phyloP scores from a whole-genome alignment of 2,113 vertebrate genomes.

The Arenaria interpres region DNA sequence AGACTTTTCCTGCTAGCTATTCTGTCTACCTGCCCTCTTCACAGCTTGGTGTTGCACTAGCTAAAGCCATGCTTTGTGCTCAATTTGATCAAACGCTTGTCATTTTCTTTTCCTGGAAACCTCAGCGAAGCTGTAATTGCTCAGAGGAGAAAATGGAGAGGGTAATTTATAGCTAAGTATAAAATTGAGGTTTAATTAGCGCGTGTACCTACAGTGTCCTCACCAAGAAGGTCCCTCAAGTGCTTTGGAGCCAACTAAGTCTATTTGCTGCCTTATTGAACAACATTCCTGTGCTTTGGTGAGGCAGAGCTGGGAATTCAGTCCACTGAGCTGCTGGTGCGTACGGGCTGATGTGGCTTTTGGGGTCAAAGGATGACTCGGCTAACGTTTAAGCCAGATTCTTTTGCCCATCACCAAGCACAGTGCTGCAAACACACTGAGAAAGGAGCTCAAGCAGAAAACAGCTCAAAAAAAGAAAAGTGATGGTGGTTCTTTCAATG shows the following conservation, averaged over 20 bases:
- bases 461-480: neutral
- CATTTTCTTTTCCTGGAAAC: neutral
- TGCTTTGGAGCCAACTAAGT: neutral
- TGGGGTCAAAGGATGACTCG: neutral
- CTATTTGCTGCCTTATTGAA: neutral
- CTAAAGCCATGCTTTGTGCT: neutral
- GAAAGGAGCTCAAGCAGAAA: neutral
- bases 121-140: neutral
- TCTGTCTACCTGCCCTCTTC: neutral
- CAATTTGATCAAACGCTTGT: neutral
- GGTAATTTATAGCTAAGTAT: neutral
- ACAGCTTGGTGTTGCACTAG: neutral
- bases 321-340: neutral
- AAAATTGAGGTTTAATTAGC: neutral
- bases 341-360: neutral
- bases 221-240: neutral
- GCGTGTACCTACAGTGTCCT: neutral
- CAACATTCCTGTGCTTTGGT: neutral
- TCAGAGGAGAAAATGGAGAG: neutral
- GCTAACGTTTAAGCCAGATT: conserved; percentile 5
- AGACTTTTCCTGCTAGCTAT: neutral
- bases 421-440: neutral
- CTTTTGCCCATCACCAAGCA: neutral
- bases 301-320: neutral
- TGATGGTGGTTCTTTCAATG: neutral